Conservation (phyloP, 2,113 vertebrate species). For the Otis tarda region DNA sequence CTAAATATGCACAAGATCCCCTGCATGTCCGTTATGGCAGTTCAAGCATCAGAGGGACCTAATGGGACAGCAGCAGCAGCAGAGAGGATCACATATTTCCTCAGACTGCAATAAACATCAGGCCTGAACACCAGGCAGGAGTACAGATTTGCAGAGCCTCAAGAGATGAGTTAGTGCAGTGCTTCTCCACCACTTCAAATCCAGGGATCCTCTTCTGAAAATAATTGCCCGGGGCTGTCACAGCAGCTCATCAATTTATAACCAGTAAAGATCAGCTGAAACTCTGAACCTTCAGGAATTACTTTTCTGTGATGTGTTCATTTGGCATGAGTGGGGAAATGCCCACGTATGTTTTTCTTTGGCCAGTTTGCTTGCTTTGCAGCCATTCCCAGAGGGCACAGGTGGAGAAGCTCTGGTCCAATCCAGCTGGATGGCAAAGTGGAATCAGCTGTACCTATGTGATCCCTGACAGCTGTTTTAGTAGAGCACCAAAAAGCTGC, state of each 20-base stretch:
- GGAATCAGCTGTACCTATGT: not conserved
- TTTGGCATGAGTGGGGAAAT: not conserved
- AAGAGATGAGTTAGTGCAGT: not conserved
- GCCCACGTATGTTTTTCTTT: fast-evolving
- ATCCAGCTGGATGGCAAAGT: not conserved
- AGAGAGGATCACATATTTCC: not conserved
- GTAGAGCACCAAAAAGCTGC: not conserved
- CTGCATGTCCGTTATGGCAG: not conserved
- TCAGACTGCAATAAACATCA: not conserved
- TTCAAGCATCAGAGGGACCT: not conserved
- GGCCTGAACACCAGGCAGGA: not conserved
- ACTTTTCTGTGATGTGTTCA: not conserved
- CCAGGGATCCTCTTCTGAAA: not conserved
- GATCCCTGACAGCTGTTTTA: not conserved
- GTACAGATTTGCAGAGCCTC: not conserved
- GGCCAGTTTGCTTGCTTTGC: not conserved
- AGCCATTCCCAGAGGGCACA: not conserved
- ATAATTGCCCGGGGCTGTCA: not conserved
- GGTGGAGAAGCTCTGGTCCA: not conserved
- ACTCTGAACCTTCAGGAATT: not conserved
- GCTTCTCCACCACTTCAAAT: not conserved
- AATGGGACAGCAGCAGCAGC: not conserved
- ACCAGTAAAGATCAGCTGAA: not conserved
- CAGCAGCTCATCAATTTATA: not conserved
- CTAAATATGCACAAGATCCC: not conserved